phyloP scores from a whole-genome alignment of 2,888 invertebrate species.

The Andrena haemorrhoa region DNA sequence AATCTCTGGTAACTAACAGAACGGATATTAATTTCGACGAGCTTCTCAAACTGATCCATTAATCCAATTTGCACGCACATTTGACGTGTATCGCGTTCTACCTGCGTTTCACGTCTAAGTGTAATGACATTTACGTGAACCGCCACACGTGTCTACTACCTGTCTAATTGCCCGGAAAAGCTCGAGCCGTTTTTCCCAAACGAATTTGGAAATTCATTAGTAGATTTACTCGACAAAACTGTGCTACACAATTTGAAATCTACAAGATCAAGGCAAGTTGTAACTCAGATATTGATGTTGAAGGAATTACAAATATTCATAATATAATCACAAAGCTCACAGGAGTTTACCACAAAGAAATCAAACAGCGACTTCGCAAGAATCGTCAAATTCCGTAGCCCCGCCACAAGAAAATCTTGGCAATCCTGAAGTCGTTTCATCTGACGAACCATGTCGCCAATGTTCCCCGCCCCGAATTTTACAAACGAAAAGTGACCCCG shows the following conservation, averaged over 20 bases:
- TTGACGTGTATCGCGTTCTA: slow-evolving; percentile 55
- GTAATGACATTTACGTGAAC: slow-evolving; percentile 55
- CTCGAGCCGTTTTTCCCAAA: neutral
- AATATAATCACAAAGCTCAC: too few relatives aligned
- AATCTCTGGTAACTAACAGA: slow-evolving; percentile 77
- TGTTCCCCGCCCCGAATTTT: slow-evolving; percentile 31
- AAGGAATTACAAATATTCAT: too few relatives aligned
- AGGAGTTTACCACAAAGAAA: neutral
- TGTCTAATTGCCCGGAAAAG: neutral
- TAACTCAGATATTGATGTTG: too few relatives aligned
- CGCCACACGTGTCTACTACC: neutral
- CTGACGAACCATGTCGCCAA: slow-evolving; percentile 45
- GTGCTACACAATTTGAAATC: too few relatives aligned
- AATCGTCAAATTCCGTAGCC: neutral
- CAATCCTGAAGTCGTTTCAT: slow-evolving; percentile 22
- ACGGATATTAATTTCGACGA: slow-evolving; percentile 81
- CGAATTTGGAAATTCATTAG: neutral
- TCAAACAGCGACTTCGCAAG: neutral
- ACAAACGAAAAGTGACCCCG: slow-evolving; percentile 41
- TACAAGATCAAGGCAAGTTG: too few relatives aligned
- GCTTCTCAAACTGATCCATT: slow-evolving; percentile 77
- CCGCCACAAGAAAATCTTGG: neutral
- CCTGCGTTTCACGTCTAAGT: slow-evolving; percentile 7
- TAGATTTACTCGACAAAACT: too few relatives aligned
- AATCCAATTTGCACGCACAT: slow-evolving; percentile 77